A percentile compares a stretch with the other conserved stretches of the same genome.
phyloP scores from a whole-genome alignment of 2,797 vertebrate genomes.

The Cyprinodon diabolis region DNA sequence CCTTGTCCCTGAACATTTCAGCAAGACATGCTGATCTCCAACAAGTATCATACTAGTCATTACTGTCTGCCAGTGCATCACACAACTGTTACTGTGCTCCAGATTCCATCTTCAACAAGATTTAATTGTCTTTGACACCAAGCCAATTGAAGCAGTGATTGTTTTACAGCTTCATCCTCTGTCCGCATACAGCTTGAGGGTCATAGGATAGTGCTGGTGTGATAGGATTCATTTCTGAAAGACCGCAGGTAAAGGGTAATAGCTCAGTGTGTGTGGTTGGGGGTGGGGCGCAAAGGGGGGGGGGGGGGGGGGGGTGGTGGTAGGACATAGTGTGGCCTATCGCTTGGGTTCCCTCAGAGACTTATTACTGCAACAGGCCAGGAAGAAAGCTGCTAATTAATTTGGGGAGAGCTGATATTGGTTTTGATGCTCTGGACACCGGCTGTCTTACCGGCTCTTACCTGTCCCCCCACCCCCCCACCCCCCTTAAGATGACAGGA shows the following conservation, averaged over 20 bases:
- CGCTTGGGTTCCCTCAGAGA: constrained; percentile 78
- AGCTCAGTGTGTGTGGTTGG: constrained; percentile 31
- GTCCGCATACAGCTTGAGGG: constrained; percentile 19
- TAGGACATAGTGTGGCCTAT: constrained; percentile 57
- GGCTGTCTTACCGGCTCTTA: constrained; percentile 33
- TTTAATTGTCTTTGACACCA: constrained; percentile 72
- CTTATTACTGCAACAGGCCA: constrained; percentile 81
- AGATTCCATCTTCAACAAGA: constrained; percentile 49
- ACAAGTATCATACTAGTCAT: constrained; percentile 49
- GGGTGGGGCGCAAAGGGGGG: no score
- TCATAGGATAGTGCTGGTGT: background rate
- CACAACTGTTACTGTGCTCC: constrained; percentile 29
- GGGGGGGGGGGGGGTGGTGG: constrained; percentile 39
- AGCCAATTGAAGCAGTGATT: constrained; percentile 69
- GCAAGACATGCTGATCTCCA: constrained; percentile 38
- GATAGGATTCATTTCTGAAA: constrained; percentile 38
- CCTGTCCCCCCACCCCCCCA: background rate
- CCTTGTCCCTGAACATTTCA: constrained; percentile 38
- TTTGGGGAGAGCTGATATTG: constrained; percentile 79
- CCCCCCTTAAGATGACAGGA: background rate
- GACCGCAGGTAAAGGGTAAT: constrained; percentile 47
- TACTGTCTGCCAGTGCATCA: constrained; percentile 28
- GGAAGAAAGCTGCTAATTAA: constrained; percentile 76
- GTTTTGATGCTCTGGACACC: constrained; percentile 76
- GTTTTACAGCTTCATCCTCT: constrained; percentile 67